These are phyloP conservation scores for Trichoplusia ni DNA, from an alignment of 1,140 invertebrate species.

Conservation along the genomic window DNA sequence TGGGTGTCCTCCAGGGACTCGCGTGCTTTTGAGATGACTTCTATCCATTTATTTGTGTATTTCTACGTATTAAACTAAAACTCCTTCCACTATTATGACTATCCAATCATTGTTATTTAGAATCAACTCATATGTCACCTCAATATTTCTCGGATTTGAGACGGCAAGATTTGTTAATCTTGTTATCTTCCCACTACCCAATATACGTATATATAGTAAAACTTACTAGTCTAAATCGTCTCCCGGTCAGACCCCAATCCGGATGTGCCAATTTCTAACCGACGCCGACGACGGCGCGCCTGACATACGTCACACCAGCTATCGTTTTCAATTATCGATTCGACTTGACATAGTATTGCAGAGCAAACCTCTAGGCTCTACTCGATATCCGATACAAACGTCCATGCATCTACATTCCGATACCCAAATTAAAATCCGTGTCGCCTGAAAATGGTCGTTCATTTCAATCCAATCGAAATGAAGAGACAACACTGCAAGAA, in stretches of 20 bases:
- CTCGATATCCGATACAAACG: slow-evolving; percentile 1
- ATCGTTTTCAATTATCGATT: slow-evolving; percentile 60
- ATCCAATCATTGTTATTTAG: too few relatives aligned
- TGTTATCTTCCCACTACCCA: too few relatives aligned
- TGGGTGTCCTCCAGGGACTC: too few relatives aligned
- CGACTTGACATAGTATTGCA: slow-evolving; percentile 30
- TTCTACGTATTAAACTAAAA: too few relatives aligned
- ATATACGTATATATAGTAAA: not conserved
- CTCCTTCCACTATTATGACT: too few relatives aligned
- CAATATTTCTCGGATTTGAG: not conserved
- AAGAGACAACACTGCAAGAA: too few relatives aligned
- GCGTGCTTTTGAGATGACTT: too few relatives aligned
- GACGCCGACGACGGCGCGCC: slow-evolving; percentile 34
- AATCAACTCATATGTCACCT: too few relatives aligned
- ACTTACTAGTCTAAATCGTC: slow-evolving; percentile 30
- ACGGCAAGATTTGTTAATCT: not conserved
- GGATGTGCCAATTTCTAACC: slow-evolving; percentile 59
- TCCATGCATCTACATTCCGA: not conserved
- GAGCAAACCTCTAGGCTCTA: not conserved
- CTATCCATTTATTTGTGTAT: too few relatives aligned
- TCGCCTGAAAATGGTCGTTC: not conserved
- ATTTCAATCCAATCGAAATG: too few relatives aligned
- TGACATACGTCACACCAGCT: slow-evolving; percentile 44
- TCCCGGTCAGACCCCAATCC: slow-evolving; percentile 36
- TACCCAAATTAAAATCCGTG: not conserved